Evolutionary conservation across 2,797 vertebrate genomes (phyloP).

Genomic region (Rhincodon typus): DNA sequence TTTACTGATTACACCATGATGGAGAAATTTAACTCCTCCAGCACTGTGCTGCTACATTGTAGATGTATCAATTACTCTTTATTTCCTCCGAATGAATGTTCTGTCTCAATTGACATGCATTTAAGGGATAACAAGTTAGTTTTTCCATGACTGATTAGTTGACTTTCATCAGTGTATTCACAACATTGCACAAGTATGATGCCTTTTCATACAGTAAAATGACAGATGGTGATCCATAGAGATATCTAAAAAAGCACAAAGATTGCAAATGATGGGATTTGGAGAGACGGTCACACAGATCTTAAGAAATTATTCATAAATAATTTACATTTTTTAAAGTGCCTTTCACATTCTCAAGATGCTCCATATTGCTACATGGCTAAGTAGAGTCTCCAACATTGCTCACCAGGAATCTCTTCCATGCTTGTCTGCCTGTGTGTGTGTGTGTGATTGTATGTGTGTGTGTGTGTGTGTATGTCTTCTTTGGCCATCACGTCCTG

Average conservation of each 20-base stretch:
- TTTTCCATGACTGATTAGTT: background rate
- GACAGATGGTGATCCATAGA: background rate
- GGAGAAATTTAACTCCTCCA: background rate
- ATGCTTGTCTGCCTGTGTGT: too few relatives aligned
- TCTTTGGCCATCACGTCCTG: too few relatives aligned
- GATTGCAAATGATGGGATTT: background rate
- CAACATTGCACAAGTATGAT: background rate
- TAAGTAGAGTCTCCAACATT: too few relatives aligned
- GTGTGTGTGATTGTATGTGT: too few relatives aligned
- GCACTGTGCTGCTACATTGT: background rate
- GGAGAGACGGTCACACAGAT: background rate
- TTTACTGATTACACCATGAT: background rate
- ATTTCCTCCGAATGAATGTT: background rate
- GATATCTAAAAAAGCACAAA: background rate
- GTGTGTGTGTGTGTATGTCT: too few relatives aligned
- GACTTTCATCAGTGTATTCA: background rate
- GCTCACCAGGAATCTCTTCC: too few relatives aligned
- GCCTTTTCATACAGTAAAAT: background rate
- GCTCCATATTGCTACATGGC: background rate
- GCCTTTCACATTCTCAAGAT: background rate
- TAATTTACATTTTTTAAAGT: background rate
- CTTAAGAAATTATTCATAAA: background rate
- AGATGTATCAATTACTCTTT: background rate
- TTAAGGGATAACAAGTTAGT: background rate
- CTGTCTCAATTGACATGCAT: background rate